Evolutionary conservation across 2,888 invertebrate genomes (phyloP).

Genomic region (Macrophya alboannulata): DNA sequence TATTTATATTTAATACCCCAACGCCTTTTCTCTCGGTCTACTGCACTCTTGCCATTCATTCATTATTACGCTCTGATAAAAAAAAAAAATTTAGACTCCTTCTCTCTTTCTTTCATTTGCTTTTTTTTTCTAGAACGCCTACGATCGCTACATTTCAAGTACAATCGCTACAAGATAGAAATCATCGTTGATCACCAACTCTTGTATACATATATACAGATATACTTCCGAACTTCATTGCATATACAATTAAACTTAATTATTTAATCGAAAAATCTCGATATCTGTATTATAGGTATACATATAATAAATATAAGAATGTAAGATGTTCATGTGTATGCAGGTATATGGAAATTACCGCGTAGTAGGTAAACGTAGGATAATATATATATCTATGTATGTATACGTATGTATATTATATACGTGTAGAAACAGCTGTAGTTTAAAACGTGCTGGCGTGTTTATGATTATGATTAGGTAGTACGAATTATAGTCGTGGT

Average conservation of each 20-base stretch:
- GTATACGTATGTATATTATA: background rate
- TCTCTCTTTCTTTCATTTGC: background rate
- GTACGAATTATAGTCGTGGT: constrained; percentile 10
- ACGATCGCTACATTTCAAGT: background rate
- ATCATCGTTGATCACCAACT: background rate
- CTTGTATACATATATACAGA: background rate
- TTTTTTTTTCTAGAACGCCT: background rate
- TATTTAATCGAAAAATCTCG: background rate
- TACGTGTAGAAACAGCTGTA: background rate
- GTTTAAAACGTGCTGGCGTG: constrained; percentile 22
- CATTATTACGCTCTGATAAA: background rate
- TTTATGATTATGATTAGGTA: constrained; percentile 43
- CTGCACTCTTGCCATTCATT: background rate
- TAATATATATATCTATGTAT: too few species aligned
- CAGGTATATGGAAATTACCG: too few species aligned
- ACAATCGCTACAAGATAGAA: too few species aligned
- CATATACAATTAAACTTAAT: background rate
- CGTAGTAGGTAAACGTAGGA: background rate
- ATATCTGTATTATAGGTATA: too few species aligned
- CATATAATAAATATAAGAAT: too few species aligned
- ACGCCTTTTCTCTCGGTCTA: constrained; percentile 7
- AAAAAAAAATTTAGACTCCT: too few species aligned
- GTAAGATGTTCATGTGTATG: too few species aligned
- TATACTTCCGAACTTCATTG: background rate
- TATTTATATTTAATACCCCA: constrained; percentile 8